Percentiles rank a stretch among this genome's conserved stretches.
Conservation (phyloP, 2,888 invertebrate species). For the Coleophora deauratella region DNA sequence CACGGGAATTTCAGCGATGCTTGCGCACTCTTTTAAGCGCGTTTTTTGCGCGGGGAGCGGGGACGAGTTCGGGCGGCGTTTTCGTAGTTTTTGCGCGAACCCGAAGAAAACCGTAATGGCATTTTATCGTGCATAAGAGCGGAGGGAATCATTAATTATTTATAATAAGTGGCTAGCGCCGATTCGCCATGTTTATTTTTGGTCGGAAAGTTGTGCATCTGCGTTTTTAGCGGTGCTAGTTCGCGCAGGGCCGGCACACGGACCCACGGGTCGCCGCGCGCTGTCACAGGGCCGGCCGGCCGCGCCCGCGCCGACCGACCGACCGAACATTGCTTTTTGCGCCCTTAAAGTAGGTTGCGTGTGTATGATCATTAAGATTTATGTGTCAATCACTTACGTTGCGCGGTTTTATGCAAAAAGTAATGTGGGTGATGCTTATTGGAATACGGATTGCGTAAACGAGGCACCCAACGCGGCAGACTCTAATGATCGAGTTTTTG, state of each 20-base stretch:
- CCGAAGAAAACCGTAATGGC: slow-evolving; percentile 73
- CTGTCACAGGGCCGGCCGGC: not conserved
- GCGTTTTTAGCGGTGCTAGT: slow-evolving; percentile 34
- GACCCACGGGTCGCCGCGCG: not conserved
- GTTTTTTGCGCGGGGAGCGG: slow-evolving; percentile 48
- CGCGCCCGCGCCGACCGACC: slow-evolving; percentile 6
- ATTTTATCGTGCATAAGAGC: slow-evolving; percentile 73
- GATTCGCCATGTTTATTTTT: slow-evolving; percentile 57
- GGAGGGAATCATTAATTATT: slow-evolving; percentile 72
- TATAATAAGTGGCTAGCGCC: slow-evolving; percentile 70
- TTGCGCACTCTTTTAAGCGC: slow-evolving; percentile 64
- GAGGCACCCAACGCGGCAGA: not conserved
- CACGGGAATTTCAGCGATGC: slow-evolving; percentile 68
- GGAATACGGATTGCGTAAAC: slow-evolving; percentile 3
- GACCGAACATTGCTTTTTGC: slow-evolving; percentile 11
- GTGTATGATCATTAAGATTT: slow-evolving; percentile 33
- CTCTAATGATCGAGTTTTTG: too few relatives aligned
- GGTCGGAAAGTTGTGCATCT: slow-evolving; percentile 29
- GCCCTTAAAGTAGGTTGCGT: slow-evolving; percentile 28
- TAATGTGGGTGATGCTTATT: slow-evolving; percentile 7
- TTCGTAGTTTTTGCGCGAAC: slow-evolving; percentile 58
- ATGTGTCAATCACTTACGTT: slow-evolving; percentile 27
- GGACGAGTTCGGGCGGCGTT: slow-evolving; percentile 56
- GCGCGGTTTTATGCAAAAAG: slow-evolving; percentile 19
- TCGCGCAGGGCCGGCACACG: slow-evolving; percentile 21